Evolutionary conservation across 2,797 vertebrate species (phyloP).

Genomic region (Phalloptychus januarius): DNA sequence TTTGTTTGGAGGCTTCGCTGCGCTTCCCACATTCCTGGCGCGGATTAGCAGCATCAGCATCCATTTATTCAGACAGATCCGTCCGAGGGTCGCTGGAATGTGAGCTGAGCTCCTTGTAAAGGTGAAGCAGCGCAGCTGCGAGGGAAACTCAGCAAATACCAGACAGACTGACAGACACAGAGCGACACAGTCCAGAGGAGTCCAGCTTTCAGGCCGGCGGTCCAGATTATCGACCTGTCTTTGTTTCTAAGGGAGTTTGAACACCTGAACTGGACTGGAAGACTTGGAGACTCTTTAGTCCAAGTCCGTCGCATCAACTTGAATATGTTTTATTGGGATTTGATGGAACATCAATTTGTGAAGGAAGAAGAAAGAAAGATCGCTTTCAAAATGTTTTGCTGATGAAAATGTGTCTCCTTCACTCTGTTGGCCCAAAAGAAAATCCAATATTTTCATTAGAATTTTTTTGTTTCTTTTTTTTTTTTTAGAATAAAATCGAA

Average conservation of each 20-base stretch:
- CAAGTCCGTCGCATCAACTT: background rate
- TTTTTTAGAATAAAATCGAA: no score
- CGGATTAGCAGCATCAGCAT: constrained; percentile 43
- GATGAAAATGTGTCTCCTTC: no score
- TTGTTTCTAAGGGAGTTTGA: background rate
- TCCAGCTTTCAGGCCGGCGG: background rate
- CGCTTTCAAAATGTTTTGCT: no score
- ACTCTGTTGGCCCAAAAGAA: no score
- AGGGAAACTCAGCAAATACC: constrained; percentile 55
- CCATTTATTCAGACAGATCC: constrained; percentile 53
- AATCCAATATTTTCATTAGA: no score
- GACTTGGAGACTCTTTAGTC: background rate
- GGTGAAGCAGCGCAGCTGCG: constrained; percentile 67
- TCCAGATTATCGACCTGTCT: background rate
- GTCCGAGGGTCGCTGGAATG: constrained; percentile 65
- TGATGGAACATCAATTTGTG: no score
- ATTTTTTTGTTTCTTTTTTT: no score
- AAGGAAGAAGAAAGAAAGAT: no score
- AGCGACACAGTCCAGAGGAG: constrained; percentile 20
- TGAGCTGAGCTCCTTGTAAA: constrained; percentile 59
- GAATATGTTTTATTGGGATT: no score
- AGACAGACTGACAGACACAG: constrained; percentile 41
- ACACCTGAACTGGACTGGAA: background rate
- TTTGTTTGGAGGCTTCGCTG: constrained; percentile 30
- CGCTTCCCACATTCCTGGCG: constrained; percentile 58